Conservation (phyloP, 1,140 invertebrate species). For the Aphaenogaster ashmeadi region DNA sequence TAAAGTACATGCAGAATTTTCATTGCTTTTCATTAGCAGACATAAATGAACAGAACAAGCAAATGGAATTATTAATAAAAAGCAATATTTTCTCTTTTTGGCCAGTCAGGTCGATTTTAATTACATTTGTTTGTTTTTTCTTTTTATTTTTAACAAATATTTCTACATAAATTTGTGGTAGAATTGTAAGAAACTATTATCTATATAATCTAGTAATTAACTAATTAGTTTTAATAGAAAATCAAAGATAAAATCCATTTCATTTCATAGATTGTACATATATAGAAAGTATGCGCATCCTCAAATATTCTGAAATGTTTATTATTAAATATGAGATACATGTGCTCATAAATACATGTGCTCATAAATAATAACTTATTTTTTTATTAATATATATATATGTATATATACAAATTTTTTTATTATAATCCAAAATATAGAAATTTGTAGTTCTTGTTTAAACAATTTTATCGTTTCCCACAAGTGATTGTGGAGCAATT, state of each 20-base stretch:
- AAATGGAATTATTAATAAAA: background rate
- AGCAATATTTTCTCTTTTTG: background rate
- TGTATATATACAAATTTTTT: background rate
- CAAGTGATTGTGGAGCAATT: slow-evolving; percentile 3
- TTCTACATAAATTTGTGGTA: background rate
- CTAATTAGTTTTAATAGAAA: background rate
- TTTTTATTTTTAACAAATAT: background rate
- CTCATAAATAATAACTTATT: background rate
- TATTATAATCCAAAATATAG: background rate
- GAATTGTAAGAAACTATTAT: background rate
- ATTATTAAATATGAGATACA: background rate
- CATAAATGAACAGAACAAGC: background rate
- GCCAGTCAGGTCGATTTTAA: too few relatives aligned
- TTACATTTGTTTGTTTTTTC: too few relatives aligned
- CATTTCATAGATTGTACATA: background rate
- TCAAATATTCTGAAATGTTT: background rate
- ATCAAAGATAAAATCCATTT: background rate
- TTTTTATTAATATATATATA: background rate
- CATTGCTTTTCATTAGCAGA: background rate
- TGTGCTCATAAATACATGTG: too few relatives aligned
- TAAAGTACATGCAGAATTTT: background rate
- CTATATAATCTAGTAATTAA: background rate
- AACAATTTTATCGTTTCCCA: background rate
- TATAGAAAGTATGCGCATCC: background rate
- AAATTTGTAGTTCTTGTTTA: background rate